A percentile compares a stretch with the other conserved stretches of the same genome.
These are phyloP conservation scores for Ptychobarbus kaznakovi DNA, from an alignment of 2,797 vertebrate genomes.

Conservation along the genomic window DNA sequence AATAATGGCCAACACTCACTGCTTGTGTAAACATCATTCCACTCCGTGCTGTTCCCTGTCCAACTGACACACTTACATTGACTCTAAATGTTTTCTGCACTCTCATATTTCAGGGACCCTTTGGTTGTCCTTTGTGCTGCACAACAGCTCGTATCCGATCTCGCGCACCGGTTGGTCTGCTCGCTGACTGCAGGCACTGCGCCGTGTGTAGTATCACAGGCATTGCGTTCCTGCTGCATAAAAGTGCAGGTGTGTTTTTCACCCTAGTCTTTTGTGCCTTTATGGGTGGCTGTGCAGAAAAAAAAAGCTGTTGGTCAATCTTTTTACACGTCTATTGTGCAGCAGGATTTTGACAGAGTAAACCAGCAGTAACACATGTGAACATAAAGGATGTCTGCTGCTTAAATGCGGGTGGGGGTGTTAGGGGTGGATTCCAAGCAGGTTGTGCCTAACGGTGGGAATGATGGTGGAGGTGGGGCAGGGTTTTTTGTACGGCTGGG, in stretches of 20 bases:
- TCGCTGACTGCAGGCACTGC: conserved; percentile 17
- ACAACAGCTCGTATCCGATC: conserved; percentile 9
- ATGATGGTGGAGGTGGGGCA: conserved; percentile 73
- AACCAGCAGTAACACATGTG: conserved; percentile 71
- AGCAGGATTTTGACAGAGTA: conserved; percentile 66
- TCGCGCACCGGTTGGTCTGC: neutral
- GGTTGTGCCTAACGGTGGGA: conserved; percentile 74
- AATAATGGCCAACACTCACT: conserved; percentile 66
- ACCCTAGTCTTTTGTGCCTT: conserved; percentile 65
- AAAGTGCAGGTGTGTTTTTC: conserved; percentile 75
- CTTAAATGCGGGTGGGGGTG: conserved; percentile 65
- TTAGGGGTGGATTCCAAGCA: conserved; percentile 39
- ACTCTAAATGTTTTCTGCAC: conserved; percentile 70
- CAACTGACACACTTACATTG: conserved; percentile 82
- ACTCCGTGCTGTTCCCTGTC: conserved; percentile 65
- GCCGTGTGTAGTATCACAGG: conserved; percentile 2
- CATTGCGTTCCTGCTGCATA: conserved; percentile 48
- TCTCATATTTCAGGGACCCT: conserved; percentile 70
- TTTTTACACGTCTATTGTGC: conserved; percentile 70
- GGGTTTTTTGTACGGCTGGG: conserved; percentile 65
- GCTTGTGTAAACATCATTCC: conserved; percentile 77
- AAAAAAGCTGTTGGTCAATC: conserved; percentile 74
- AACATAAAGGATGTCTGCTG: conserved; percentile 73
- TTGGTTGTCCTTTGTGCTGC: conserved; percentile 66
- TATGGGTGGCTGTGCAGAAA: conserved; percentile 61